Evolutionary conservation across 2,797 vertebrate species (phyloP).

Genomic region (Chloroceryle amazona): DNA sequence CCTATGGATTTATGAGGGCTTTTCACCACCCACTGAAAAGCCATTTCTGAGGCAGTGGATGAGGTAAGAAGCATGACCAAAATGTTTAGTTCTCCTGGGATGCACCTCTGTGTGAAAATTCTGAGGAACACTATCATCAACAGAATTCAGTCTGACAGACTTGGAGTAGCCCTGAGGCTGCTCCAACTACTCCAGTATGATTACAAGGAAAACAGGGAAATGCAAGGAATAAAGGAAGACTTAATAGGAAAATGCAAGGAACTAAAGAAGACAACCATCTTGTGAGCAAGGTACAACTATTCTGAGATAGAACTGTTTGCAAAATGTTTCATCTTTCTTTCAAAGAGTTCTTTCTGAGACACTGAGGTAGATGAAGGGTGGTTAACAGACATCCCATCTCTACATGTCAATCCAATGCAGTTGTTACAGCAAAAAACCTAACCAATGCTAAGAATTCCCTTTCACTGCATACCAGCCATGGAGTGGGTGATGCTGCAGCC

Average conservation of each 20-base stretch:
- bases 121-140: background rate
- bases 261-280: background rate
- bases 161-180: background rate
- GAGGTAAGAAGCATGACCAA: background rate
- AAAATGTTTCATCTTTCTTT: background rate
- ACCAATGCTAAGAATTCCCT: background rate
- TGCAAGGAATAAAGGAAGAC: background rate
- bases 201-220: background rate
- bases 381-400: background rate
- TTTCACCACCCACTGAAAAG: background rate
- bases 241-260: background rate
- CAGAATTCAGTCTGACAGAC: background rate
- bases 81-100: background rate
- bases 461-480: background rate
- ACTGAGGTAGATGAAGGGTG: background rate
- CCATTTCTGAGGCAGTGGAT: background rate
- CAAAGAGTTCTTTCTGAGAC: background rate
- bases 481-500: background rate
- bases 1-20: background rate
- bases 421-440: background rate
- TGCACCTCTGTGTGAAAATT: background rate
- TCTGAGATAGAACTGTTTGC: background rate
- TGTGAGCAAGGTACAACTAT: background rate
- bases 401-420: background rate
- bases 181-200: background rate